A percentile compares a stretch with the other conserved stretches of the same genome.
Conservation (phyloP, 2,888 invertebrate species). For the Xiphydria camelus region DNA sequence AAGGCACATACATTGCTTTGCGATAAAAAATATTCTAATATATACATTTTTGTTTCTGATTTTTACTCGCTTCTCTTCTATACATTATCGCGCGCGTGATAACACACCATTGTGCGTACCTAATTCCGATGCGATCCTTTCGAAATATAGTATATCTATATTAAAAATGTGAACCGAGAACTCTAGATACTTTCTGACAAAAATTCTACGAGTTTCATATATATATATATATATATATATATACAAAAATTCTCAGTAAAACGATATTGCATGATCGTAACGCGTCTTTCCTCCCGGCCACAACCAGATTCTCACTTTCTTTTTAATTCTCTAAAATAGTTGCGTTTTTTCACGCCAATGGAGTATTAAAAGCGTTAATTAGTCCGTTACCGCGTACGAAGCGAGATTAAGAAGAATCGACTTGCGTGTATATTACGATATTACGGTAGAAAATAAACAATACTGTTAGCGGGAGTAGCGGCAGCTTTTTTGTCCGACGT, state of each 20-base stretch:
- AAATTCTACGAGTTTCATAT: conserved; percentile 5
- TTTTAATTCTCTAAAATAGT: conserved; percentile 6
- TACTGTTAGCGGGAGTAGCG: conserved; percentile 34
- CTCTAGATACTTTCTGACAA: conserved; percentile 2
- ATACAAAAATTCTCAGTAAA: conserved; percentile 4
- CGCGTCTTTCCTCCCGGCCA: conserved; percentile 15
- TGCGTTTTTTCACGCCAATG: conserved; percentile 1
- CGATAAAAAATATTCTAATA: conserved; percentile 40
- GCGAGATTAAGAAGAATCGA: conserved; percentile 11
- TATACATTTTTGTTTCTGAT: conserved; percentile 42
- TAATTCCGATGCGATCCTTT: too few relatives aligned
- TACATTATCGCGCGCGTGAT: conserved; percentile 10
- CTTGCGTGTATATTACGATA: too few relatives aligned
- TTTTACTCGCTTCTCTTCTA: conserved; percentile 14
- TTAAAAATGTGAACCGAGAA: conserved; percentile 8
- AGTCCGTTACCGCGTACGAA: conserved; percentile 4
- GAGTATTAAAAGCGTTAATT: conserved; percentile 2
- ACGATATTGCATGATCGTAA: neutral
- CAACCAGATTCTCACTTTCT: conserved; percentile 32
- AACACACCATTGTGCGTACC: too few relatives aligned
- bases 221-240: conserved; percentile 6
- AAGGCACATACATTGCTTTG: conserved; percentile 45
- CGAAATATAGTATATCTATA: conserved; percentile 16
- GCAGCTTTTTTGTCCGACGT: conserved; percentile 15
- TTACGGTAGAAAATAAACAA: conserved; percentile 17